phyloP scores from a whole-genome alignment of 2,888 invertebrate species.

The Arctia plantaginis region DNA sequence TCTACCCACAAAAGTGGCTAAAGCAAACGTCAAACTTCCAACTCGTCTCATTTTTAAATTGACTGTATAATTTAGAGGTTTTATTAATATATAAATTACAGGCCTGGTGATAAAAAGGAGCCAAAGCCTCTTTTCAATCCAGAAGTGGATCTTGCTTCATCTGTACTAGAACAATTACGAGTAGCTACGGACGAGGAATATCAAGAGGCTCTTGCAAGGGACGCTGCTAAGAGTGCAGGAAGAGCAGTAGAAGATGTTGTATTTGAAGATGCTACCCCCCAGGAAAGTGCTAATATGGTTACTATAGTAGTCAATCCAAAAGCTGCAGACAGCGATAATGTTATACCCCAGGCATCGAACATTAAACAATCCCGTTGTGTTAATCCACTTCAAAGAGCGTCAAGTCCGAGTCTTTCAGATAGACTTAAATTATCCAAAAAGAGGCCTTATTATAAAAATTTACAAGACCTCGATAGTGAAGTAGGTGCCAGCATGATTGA shows the following conservation, averaged over 20 bases:
- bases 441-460: slow-evolving; percentile 49
- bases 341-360: slow-evolving; percentile 65
- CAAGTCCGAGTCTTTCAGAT: slow-evolving; percentile 51
- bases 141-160: slow-evolving; percentile 78
- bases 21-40: no score
- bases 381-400: slow-evolving; percentile 47
- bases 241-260: slow-evolving; percentile 45
- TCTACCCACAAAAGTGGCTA: no score
- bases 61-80: not conserved
- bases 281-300: slow-evolving; percentile 65
- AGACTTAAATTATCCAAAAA: slow-evolving; percentile 52
- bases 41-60: no score
- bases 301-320: slow-evolving; percentile 68
- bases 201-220: slow-evolving; percentile 74
- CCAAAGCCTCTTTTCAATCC: slow-evolving; percentile 75
- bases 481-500: slow-evolving; percentile 65
- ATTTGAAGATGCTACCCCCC: slow-evolving; percentile 54
- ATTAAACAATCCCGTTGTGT: slow-evolving; percentile 64
- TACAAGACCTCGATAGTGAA: slow-evolving; percentile 64
- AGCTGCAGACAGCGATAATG: slow-evolving; percentile 51
- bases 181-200: slow-evolving; percentile 80
- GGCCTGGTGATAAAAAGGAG: slow-evolving; percentile 60
- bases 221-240: slow-evolving; percentile 63
- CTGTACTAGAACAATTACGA: slow-evolving; percentile 75
- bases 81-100: slow-evolving; percentile 33